Conservation (phyloP, 2,113 vertebrate genomes). For the Dryoscopus gambensis region DNA sequence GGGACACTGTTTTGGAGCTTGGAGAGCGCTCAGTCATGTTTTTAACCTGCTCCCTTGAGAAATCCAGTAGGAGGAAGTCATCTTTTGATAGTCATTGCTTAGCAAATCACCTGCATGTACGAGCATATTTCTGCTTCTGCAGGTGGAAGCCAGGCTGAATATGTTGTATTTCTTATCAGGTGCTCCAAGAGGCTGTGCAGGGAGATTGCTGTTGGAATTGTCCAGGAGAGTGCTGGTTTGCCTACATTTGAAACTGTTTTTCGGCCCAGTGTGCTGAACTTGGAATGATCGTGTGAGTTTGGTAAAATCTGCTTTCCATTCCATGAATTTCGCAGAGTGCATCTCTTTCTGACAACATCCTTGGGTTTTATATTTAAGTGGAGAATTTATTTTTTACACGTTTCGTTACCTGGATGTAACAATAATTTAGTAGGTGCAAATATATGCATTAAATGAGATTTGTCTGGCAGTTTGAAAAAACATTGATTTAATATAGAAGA, state of each 20-base stretch:
- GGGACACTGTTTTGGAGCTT: not conserved
- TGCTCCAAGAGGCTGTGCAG: not conserved
- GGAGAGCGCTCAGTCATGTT: accelerated
- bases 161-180: not conserved
- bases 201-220: not conserved
- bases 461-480: not conserved
- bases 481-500: not conserved
- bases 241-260: not conserved
- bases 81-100: not conserved
- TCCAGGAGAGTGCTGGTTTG: not conserved
- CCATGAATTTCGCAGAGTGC: not conserved
- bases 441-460: not conserved
- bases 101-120: not conserved
- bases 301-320: not conserved
- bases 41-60: not conserved
- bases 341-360: not conserved
- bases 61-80: not conserved
- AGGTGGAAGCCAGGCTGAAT: not conserved
- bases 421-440: not conserved
- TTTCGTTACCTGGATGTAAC: not conserved
- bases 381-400: not conserved
- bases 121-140: not conserved
- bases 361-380: not conserved
- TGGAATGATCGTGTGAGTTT: not conserved
- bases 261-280: not conserved